Evolutionary conservation across 2,113 vertebrate species (phyloP).

Genomic region (Pristiophorus japonicus): DNA sequence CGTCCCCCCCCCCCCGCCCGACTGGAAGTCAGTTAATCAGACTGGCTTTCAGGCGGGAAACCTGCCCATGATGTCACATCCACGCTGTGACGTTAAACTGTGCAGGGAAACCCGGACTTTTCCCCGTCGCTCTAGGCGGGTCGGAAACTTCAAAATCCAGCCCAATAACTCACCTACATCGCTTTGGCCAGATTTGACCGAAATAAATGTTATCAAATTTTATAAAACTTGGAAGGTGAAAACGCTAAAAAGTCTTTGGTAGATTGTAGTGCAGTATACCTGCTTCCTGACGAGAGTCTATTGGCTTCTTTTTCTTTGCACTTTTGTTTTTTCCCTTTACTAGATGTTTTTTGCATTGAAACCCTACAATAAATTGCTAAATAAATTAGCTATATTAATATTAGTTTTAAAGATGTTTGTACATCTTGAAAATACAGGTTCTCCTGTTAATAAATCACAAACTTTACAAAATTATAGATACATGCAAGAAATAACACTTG

Average conservation of each 20-base stretch:
- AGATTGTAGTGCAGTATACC: slow-evolving; percentile 51
- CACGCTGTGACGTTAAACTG: no score
- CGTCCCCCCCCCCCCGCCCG: no score
- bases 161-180: neutral
- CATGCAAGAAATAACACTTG: neutral
- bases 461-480: neutral
- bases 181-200: neutral
- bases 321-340: slow-evolving; percentile 63
- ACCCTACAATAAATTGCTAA: slow-evolving; percentile 54
- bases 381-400: neutral
- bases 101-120: no score
- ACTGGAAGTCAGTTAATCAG: no score
- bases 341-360: slow-evolving; percentile 59
- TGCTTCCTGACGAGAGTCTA: slow-evolving; percentile 63
- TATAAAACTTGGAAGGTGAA: neutral
- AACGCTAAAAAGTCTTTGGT: neutral
- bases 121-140: no score
- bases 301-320: slow-evolving; percentile 56
- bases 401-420: neutral
- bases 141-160: no score
- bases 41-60: no score
- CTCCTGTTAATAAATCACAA: neutral
- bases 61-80: no score
- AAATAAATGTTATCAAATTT: neutral
- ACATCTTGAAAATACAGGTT: neutral